Base-by-base conservation (phyloP, 2,797 vertebrate genomes). In the Darevskia mixta region DNA sequence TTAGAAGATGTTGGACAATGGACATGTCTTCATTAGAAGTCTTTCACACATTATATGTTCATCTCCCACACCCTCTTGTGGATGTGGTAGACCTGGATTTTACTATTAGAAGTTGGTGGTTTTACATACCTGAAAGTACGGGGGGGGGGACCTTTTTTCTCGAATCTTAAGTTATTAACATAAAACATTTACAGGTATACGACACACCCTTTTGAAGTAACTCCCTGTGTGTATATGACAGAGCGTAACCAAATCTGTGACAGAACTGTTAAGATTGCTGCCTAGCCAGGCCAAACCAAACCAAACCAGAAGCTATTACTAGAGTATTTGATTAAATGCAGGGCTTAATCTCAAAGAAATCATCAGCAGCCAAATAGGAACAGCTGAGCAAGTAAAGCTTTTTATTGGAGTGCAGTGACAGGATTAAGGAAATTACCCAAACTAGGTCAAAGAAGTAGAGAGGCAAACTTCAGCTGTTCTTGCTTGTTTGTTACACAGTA, bases 381-480 rank as follows among this genome's bases (percentile, higher is more conserved):
- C 64, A 72, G 78, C 64, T 66, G 58, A 85, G 69, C 32, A 61
- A 83, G 55, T 3, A 89, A 64, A 90, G 78, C 2, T 25, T 69
- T 91, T 85, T 27, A 55, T 38, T 29, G 41, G 29, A 87, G 32
- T 29, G 2, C 4, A 82, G 69, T 5, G 29, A 66, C 23, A 32
- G 38, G 77, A 8, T 61, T 10, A 79, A 90, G 90, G 18, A 76
- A 67, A 58, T 79, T 69, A 78, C 67, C 13, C 45, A 73, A 88
- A 86, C n/a, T 84, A 23, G 3, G 8, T 83, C 11, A 85, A 38
- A 80, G 25, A 18, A 91, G 83, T 1, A 82, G 73, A 86, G 45
- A 25, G 20, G 77, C 41, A 15, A 77, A 91, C 13, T 15, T 82
- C 20, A 91, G 87, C n/a, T 1, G 90, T 76, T 27, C 32, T 83